phyloP scores from a whole-genome alignment of 2,113 vertebrate species.

The Numenius arquata region DNA sequence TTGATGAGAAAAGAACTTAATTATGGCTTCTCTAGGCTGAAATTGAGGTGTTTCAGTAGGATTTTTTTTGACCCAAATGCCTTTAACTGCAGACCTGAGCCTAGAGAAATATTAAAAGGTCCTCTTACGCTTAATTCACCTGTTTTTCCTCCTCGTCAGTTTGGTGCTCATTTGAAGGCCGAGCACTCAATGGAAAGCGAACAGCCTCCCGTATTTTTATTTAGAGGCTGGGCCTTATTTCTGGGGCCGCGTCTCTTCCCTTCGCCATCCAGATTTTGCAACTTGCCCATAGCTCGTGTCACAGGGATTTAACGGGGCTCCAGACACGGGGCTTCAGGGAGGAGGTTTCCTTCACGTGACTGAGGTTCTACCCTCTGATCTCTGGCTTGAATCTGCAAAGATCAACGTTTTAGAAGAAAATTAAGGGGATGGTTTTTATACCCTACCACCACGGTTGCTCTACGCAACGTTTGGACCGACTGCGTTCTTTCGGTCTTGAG shows the following conservation, averaged over 20 bases:
- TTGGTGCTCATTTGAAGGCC: neutral
- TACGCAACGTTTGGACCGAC: neutral
- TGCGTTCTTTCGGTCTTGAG: too few species aligned
- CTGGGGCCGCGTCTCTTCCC: neutral
- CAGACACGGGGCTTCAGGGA: neutral
- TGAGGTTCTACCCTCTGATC: neutral
- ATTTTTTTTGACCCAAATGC: neutral
- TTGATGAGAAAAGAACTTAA: fast-evolving
- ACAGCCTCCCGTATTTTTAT: neutral
- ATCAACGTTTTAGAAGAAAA: neutral
- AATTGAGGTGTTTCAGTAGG: neutral
- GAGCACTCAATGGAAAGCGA: neutral
- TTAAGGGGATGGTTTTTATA: fast-evolving
- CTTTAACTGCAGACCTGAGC: neutral
- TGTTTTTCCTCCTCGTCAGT: neutral
- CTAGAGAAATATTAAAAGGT: neutral
- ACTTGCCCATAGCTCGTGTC: neutral
- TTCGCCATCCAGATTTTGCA: neutral
- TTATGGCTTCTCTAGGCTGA: neutral
- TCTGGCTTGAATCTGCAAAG: neutral
- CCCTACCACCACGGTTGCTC: neutral
- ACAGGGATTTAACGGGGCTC: fast-evolving
- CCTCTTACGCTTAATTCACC: neutral
- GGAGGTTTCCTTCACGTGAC: neutral
- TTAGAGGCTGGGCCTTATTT: neutral